Base-by-base conservation (phyloP, 2,888 invertebrate species). In the Drosophila robusta region DNA sequence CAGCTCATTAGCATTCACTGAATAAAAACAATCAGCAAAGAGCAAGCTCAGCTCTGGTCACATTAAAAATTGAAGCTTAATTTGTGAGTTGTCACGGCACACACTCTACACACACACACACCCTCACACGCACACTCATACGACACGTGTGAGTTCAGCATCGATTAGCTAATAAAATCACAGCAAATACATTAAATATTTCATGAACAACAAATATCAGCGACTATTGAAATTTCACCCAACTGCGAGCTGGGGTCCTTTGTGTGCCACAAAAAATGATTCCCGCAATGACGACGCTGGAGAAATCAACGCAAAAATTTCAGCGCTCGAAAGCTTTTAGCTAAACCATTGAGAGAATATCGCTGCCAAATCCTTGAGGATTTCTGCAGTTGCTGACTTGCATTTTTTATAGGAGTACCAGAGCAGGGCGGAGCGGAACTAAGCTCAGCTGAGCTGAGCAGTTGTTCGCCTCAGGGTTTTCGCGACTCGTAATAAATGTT, bases 371-470 rank as follows among this genome's bases (percentile, higher is more conserved):
- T 87, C 85, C 87, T 60, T 55, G 51, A 60, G 87, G 85, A 86
- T 87, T 81, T 84, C 66, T 54, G 24, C 65, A 60, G 67, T 78
- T 75, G 76, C 86, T 71, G 85, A 74, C 87, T 87, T 85, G 85
- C 87, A 82, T 87, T 77, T 82, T 82, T 76, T 75, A 79, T 63
- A 38, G 38, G 8, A 9, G 9, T 3, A 9, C 9, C 9, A 29
- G 29, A 29, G 9, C 29, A 8, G 9, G 8, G 3, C 29, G 9
- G 9, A 29, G 29, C 29, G 29, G 29, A 29, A 9, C 29, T 29
- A 29, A 29, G 29, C 29, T 29, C 32, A 55, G 58, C 12, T 56
- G 44, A 58, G 58, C 32, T 34, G 34, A 36, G 55, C 46, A 41
- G 24, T 34, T 55, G 7, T 36, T 56, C 63, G 45, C 69, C 44